Percentiles rank a stretch among this genome's conserved stretches.
These are phyloP conservation scores for Chymomyza procnemis DNA, from an alignment of 2,888 invertebrate species.

Conservation along the genomic window DNA sequence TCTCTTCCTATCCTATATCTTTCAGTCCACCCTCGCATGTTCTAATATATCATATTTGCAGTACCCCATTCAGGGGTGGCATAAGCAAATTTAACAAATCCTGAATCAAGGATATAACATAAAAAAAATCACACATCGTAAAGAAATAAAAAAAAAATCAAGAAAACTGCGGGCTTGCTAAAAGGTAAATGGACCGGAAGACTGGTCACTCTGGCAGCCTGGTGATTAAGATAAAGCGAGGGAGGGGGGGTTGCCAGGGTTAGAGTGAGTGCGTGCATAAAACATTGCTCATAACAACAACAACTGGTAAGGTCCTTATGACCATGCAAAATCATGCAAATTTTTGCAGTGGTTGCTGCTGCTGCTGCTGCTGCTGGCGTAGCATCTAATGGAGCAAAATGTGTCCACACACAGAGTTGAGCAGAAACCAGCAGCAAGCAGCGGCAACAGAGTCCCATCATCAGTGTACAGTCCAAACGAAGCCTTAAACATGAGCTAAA, in stretches of 20 bases:
- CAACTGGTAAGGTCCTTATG: not conserved
- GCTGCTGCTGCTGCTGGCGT: conserved; percentile 47
- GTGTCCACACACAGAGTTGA: conserved; percentile 52
- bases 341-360: conserved; percentile 42
- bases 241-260: conserved; percentile 6
- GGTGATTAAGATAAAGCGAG: not conserved
- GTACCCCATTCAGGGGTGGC: not conserved
- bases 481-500: conserved; percentile 75
- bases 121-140: conserved; percentile 10
- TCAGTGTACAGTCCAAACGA: not conserved
- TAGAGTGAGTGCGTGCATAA: conserved; percentile 59
- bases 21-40: no score
- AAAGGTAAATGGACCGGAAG: conserved; percentile 75
- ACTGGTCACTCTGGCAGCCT: conserved; percentile 59
- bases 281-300: conserved; percentile 66
- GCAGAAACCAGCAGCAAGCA: not conserved
- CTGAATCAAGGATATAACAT: conserved; percentile 17
- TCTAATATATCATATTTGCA: no score
- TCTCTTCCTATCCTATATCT: no score
- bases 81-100: conserved; percentile 50
- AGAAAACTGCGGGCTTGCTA: conserved; percentile 56
- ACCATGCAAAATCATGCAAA: conserved; percentile 65
- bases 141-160: conserved; percentile 10
- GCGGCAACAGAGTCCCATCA: not conserved
- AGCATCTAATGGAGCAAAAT: conserved; percentile 73